Base-by-base conservation (phyloP, 2,797 vertebrate species). In the Sebastolobus altivelis region DNA sequence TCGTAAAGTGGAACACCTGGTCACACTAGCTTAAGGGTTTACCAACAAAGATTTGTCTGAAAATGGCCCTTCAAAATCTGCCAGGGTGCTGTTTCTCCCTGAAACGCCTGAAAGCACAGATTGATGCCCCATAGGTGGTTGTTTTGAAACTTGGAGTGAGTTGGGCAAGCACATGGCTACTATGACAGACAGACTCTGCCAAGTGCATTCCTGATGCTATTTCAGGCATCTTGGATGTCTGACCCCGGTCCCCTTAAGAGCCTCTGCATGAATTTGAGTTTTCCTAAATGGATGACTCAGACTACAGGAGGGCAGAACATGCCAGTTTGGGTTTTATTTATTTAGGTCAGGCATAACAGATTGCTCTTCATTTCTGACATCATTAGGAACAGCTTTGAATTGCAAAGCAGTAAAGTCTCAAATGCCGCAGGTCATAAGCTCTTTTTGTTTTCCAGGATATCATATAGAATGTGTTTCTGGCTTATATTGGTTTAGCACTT, bases 111-210 rank as follows among this genome's bases (percentile, higher is more conserved):
- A 71, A 70, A 72, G 29, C 60, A 59, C 63, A 55, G 31, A 69
- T 52, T 16, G 74, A 58, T 76, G 63, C 66, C 62, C 70, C 35
- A 65, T 70, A 66, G 72, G 65, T 82, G 59, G 81, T 93, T 93
- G 89, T 94, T 95, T 94, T 94, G 91, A 93, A 91, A 83, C 78
- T 73, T 62, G 18, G 77, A 81, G 67, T 88, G 78, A 46, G 76
- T 86, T 73, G 87, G 86, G 93, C 70, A 79, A 93, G 93, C 94
- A 94, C 94, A 88, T 95, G 94, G 92, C 93, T 92, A 92, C 92
- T 85, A 75, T 88, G 89, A 93, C 84, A 86, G 83, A 85, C 81
- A 75, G 74, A 56, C 79, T 76, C 66, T 82, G 83, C 88, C 85
- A 92, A 89, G 84, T 87, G 85, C 86, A 88, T 90, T 92, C 82